Percentiles rank a stretch among this genome's conserved stretches.
Conservation (phyloP, 2,888 invertebrate species). For the Synergus japonicus region DNA sequence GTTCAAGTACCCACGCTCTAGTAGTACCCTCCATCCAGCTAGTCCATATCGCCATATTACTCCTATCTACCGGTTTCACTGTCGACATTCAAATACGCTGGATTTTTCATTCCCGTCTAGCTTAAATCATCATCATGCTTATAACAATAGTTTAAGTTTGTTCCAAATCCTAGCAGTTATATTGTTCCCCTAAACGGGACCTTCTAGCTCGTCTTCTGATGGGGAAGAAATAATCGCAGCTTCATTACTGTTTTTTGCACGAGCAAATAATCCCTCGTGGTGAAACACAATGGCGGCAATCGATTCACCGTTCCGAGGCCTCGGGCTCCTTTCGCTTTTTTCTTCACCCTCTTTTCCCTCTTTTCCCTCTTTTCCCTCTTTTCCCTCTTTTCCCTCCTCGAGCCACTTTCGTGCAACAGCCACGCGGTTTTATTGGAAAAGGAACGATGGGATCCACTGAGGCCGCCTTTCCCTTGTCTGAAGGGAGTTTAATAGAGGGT, state of each 20-base stretch:
- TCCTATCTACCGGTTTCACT: constrained; percentile 49
- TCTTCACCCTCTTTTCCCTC: constrained; percentile 55
- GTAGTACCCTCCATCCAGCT: constrained; percentile 58
- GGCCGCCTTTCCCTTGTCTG: constrained; percentile 81
- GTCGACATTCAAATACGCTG: constrained; percentile 13
- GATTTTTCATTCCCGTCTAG: constrained; percentile 20
- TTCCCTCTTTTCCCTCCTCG: constrained; percentile 45
- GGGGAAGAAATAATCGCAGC: constrained; percentile 18
- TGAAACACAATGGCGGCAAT: constrained; percentile 57
- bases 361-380: constrained; percentile 48
- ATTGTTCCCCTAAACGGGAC: constrained; percentile 7
- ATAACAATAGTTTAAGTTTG: background rate
- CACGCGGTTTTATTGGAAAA: constrained; percentile 67
- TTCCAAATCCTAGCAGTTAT: background rate
- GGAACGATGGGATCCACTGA: constrained; percentile 60
- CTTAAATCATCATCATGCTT: background rate
- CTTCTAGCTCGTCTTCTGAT: background rate
- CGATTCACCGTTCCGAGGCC: constrained; percentile 51
- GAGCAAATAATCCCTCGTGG: constrained; percentile 33
- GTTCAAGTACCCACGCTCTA: constrained; percentile 71
- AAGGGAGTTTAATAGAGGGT: constrained; percentile 77
- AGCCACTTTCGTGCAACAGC: constrained; percentile 46
- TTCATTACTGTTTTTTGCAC: constrained; percentile 35
- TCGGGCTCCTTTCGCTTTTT: constrained; percentile 48
- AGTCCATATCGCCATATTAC: constrained; percentile 60